Conservation (phyloP, 2,888 invertebrate species). For the Phortica magna region DNA sequence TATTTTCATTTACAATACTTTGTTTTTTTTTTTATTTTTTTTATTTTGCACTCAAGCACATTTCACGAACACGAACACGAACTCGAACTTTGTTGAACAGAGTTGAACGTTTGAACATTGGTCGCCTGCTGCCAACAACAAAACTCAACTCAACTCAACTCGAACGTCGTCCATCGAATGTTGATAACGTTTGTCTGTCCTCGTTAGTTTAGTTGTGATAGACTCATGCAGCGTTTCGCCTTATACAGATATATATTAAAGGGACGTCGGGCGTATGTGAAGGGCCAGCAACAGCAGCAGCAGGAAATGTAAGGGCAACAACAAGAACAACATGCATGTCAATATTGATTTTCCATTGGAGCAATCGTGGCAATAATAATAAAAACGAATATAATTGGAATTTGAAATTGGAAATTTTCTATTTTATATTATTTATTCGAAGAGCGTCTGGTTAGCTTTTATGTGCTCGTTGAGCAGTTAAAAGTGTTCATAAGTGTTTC, state of each 20-base stretch:
- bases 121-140: no score
- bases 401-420: conserved; percentile 66
- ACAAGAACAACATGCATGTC: conserved; percentile 26
- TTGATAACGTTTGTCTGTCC: background rate
- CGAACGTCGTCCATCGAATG: no score
- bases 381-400: conserved; percentile 66
- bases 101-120: background rate
- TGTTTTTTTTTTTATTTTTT: no score
- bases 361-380: conserved; percentile 34
- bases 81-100: background rate
- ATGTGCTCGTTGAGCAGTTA: conserved; percentile 54
- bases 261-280: background rate
- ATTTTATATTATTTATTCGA: conserved; percentile 67
- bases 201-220: background rate
- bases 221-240: background rate
- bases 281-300: background rate
- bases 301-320: conserved; percentile 20
- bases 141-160: no score
- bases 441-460: conserved; percentile 67
- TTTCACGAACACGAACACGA: conserved; percentile 18
- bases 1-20: conserved; percentile 16
- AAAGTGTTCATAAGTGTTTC: conserved; percentile 34
- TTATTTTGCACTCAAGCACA: conserved; percentile 24
- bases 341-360: conserved; percentile 33
- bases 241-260: no score